phyloP scores from a whole-genome alignment of 2,797 vertebrate species.

The Leptodactylus fallax region DNA sequence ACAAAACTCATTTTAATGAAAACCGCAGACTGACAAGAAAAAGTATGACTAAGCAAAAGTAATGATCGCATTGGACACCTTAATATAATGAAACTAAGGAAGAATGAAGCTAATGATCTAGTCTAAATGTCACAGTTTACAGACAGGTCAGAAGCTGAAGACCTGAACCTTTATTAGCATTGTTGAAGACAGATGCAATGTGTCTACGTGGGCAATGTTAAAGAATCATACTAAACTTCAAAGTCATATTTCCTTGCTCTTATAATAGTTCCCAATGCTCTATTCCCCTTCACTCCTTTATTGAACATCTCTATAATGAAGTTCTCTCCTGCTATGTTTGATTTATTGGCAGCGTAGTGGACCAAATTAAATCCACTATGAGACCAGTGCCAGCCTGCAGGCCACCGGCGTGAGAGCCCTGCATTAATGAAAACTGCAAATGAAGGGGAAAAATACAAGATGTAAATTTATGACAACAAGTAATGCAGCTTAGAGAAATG shows the following conservation, averaged over 20 bases:
- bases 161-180: background rate
- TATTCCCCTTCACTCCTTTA: constrained; percentile 25
- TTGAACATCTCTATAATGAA: constrained; percentile 40
- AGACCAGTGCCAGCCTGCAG: constrained; percentile 25
- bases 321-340: constrained; percentile 32
- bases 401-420: constrained; percentile 5
- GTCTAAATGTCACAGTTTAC: constrained; percentile 26
- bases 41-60: background rate
- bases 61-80: background rate
- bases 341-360: constrained; percentile 40
- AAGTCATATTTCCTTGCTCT: constrained; percentile 26
- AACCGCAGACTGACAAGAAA: background rate
- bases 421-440: constrained; percentile 29
- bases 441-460: constrained; percentile 26
- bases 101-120: constrained; percentile 3
- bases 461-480: background rate
- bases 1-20: background rate
- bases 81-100: background rate
- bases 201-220: background rate
- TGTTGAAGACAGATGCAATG: background rate
- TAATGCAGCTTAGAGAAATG: constrained; percentile 19
- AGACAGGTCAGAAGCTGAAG: constrained; percentile 15
- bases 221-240: constrained; percentile 5
- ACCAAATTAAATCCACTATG: constrained; percentile 52
- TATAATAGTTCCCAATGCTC: constrained; percentile 29